These are phyloP conservation scores for Cydia pomonella DNA, from an alignment of 1,140 invertebrate genomes.

Conservation along the genomic window DNA sequence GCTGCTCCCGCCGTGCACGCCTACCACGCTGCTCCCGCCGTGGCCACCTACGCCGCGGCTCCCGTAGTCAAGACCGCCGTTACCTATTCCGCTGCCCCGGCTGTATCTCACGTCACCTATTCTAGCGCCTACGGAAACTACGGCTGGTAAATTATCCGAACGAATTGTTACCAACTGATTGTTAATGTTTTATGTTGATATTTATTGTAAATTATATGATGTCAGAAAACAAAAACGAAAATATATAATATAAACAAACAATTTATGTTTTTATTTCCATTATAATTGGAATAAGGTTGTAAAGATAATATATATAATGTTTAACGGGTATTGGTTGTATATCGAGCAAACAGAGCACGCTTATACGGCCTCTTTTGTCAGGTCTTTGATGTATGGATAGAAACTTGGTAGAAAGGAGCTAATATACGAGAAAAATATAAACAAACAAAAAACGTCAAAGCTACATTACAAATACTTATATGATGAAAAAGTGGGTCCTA, in stretches of 20 bases:
- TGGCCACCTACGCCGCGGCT: constrained; percentile 24
- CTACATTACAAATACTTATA: too few species aligned
- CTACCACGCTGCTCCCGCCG: constrained; percentile 37
- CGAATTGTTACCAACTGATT: background rate
- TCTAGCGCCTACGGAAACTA: constrained; percentile 34
- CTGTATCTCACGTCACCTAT: constrained; percentile 58
- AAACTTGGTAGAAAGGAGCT: too few species aligned
- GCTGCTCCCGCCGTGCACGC: constrained; percentile 39
- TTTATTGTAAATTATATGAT: constrained; percentile 25
- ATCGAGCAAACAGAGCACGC: too few species aligned
- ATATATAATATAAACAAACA: background rate
- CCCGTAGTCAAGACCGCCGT: constrained; percentile 36
- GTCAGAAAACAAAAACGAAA: constrained; percentile 11
- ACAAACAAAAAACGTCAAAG: too few species aligned
- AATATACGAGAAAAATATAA: too few species aligned
- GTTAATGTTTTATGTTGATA: constrained; percentile 2
- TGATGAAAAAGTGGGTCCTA: too few species aligned
- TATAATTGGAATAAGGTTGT: background rate
- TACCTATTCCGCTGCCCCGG: constrained; percentile 47
- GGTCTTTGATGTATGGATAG: too few species aligned
- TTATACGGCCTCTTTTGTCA: too few species aligned
- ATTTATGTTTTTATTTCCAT: background rate
- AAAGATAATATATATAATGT: too few species aligned
- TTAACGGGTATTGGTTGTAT: too few species aligned
- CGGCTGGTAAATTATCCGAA: constrained; percentile 2